Evolutionary conservation across 2,888 invertebrate genomes (phyloP), one percentile per base, ranked within the genome.

Genomic region (Torymus auratus): DNA sequence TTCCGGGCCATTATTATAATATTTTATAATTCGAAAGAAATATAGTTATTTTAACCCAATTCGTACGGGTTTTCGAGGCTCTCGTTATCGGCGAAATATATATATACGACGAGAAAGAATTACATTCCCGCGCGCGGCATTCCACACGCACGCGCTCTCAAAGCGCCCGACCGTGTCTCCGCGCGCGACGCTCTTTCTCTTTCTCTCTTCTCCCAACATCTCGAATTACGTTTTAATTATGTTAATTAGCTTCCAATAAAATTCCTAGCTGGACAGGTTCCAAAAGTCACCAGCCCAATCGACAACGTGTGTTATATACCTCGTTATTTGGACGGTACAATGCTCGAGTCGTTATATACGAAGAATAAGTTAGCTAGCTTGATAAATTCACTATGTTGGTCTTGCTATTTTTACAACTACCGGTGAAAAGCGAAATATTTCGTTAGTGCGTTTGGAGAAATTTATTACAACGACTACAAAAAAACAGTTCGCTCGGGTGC

Each of bases 221-320:
- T 81, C 77, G 79, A 83, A 79, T 85, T 85, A 86, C 85, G 84
- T 85, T 86, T 86, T 86, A 85, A 86, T 85, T 85, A 86, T 83
- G 86, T 82, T 84, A 86, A 86, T 86, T 84, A 83, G 82, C 81
- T 84, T 83, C 79, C 84, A 84, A 85, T 84, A 84, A 84, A 83
- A 65, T 71, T 83, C 84, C 78, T 82, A 76, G 78, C 82, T 85
- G 86, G 84, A 86, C 76, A 83, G 82, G 82, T 80, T 86, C 85
- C 84, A 84, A 86, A 85, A 83, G 73, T 80, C 61, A 74, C 64
- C 53, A 60, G 56, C 60, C 23, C 53, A 41, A 64, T 56, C 52
- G 55, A 62, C n/a, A 41, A 15, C 20, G 14, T 68, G 50, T 64
- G n/a, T n/a, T n/a, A n/a, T n/a, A n/a, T n/a, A 70, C 64, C 61